These are phyloP conservation scores for Calephelis virginiensis DNA, from an alignment of 1,140 invertebrate genomes.

Conservation along the genomic window DNA sequence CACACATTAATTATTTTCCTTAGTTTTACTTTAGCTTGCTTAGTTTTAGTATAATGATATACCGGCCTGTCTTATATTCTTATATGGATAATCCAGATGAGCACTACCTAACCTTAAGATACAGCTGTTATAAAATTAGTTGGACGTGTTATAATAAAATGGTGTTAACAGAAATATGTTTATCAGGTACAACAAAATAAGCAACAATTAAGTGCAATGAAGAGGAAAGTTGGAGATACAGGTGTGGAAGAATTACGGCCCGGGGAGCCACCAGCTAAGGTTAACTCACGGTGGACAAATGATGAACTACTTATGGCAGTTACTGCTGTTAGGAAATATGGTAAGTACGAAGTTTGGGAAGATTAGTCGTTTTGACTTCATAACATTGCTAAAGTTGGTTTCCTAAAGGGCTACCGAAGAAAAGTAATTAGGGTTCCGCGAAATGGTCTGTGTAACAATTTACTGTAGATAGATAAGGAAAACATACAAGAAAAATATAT, in stretches of 20 bases:
- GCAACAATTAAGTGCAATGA: constrained; percentile 92
- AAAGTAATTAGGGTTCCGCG: no score
- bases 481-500: no score
- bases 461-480: no score
- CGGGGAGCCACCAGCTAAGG: constrained; percentile 83
- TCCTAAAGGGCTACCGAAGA: no score
- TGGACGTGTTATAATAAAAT: neutral
- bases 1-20: constrained; percentile 52
- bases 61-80: constrained; percentile 40
- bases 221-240: constrained; percentile 82
- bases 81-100: constrained; percentile 76
- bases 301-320: constrained; percentile 95
- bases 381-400: no score
- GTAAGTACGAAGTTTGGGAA: constrained; percentile 52
- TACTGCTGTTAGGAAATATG: constrained; percentile 95
- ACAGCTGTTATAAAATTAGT: constrained; percentile 14
- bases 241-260: constrained; percentile 86
- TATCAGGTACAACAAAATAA: constrained; percentile 96
- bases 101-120: constrained; percentile 35
- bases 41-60: constrained; percentile 37
- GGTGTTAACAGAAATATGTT: constrained; percentile 14
- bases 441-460: no score
- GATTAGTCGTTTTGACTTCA: no score
- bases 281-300: constrained; percentile 94
- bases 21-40: constrained; percentile 37